Conservation (phyloP, 2,888 invertebrate species). For the Temnothorax unifasciatus region DNA sequence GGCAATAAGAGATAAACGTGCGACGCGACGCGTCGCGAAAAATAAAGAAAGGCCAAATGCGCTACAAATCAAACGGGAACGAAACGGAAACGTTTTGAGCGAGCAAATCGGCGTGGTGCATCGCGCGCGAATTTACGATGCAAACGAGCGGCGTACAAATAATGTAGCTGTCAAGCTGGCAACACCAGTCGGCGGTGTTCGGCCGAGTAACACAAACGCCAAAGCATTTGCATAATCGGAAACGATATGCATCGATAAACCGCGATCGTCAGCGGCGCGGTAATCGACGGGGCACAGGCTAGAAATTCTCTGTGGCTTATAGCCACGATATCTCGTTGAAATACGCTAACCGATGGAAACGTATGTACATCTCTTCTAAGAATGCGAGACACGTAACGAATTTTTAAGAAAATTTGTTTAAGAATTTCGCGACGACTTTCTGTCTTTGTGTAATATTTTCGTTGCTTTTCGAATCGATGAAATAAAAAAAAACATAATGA, state of each 20-base stretch:
- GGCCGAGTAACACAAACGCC: conserved; percentile 53
- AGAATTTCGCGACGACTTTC: neutral
- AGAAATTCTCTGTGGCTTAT: conserved; percentile 58
- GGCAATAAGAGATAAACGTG: conserved; percentile 48
- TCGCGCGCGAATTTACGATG: conserved; percentile 56
- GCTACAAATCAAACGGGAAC: conserved; percentile 45
- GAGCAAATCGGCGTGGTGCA: conserved; percentile 52
- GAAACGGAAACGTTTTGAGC: conserved; percentile 54
- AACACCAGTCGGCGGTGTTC: conserved; percentile 58
- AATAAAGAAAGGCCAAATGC: conserved; percentile 32
- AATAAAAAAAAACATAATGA: neutral
- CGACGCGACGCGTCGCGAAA: conserved; percentile 21
- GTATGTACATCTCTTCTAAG: neutral
- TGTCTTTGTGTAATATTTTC: neutral
- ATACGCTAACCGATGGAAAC: neutral
- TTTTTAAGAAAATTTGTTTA: neutral
- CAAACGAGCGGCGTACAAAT: conserved; percentile 66
- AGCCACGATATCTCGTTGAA: conserved; percentile 65
- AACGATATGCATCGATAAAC: conserved; percentile 70
- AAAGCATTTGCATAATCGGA: conserved; percentile 70
- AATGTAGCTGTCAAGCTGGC: conserved; percentile 59
- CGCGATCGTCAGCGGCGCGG: conserved; percentile 44
- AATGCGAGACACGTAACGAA: neutral
- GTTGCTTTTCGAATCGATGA: neutral
- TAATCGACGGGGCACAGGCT: conserved; percentile 48